Conservation (phyloP, 2,113 vertebrate genomes). For the Cyprinodon variegatus region DNA sequence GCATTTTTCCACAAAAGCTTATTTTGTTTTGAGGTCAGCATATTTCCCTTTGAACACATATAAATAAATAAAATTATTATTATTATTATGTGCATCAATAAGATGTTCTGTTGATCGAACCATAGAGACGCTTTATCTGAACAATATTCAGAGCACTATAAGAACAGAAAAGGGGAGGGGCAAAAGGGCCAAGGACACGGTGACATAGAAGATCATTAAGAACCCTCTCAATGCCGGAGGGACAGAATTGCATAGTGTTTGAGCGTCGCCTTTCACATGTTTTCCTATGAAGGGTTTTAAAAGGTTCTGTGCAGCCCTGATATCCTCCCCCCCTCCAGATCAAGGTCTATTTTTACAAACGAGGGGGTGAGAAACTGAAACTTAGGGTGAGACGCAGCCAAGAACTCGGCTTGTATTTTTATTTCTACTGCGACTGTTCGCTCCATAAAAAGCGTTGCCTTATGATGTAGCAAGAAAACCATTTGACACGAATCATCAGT, state of each 20-base stretch:
- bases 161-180: slow-evolving; percentile 20
- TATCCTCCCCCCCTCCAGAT: neutral
- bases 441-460: neutral
- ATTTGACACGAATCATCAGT: neutral
- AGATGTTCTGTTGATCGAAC: slow-evolving; percentile 33
- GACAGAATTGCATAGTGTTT: slow-evolving; percentile 70
- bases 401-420: slow-evolving; percentile 17
- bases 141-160: slow-evolving; percentile 54
- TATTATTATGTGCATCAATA: slow-evolving; percentile 20
- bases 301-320: slow-evolving; percentile 24
- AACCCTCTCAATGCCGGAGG: slow-evolving; percentile 14
- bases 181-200: slow-evolving; percentile 33
- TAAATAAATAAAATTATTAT: slow-evolving; percentile 23
- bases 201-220: slow-evolving; percentile 13
- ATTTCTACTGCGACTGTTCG: neutral
- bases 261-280: slow-evolving; percentile 19
- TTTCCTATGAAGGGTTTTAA: slow-evolving; percentile 20
- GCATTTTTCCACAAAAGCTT: slow-evolving; percentile 25
- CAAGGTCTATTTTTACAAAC: slow-evolving; percentile 64
- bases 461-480: neutral
- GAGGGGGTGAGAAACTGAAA: slow-evolving; percentile 59
- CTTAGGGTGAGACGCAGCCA: slow-evolving; percentile 24
- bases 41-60: slow-evolving; percentile 29
- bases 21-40: slow-evolving; percentile 39
- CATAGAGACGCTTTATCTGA: slow-evolving; percentile 24